Percentiles rank a stretch among this genome's conserved stretches.
Evolutionary conservation across 2,888 invertebrate species (phyloP).

Genomic region (Cinara cedri): DNA sequence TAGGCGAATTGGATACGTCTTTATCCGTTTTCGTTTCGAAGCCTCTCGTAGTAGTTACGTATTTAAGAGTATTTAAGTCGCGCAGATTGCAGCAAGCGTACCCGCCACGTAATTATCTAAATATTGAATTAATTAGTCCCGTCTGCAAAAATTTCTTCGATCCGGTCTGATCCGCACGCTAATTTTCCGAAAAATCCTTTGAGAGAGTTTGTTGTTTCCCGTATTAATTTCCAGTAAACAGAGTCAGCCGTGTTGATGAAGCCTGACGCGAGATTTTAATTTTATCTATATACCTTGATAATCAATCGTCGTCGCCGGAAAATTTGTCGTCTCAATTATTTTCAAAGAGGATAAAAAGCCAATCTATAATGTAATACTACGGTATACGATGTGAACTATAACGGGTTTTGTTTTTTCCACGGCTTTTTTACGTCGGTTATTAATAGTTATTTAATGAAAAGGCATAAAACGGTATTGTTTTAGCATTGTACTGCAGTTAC

Average conservation of each 20-base stretch:
- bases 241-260: background rate
- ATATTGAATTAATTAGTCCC: background rate
- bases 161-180: too few species aligned
- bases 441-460: too few species aligned
- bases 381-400: too few species aligned
- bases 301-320: too few species aligned
- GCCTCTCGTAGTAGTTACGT: background rate
- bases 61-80: background rate
- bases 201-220: background rate
- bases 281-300: background rate
- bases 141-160: background rate
- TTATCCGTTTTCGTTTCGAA: background rate
- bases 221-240: slow-evolving; percentile 8
- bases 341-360: too few species aligned
- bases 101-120: background rate
- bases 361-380: too few species aligned
- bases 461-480: too few species aligned
- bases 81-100: too few species aligned
- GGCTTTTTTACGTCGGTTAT: too few species aligned
- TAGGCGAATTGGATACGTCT: background rate
- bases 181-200: slow-evolving; percentile 6
- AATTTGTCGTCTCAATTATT: too few species aligned
- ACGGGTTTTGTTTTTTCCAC: too few species aligned
- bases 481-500: too few species aligned
- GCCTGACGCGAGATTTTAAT: background rate